Conservation (phyloP, 92 coral and sea anemone species). For the Paramuricea clavata region DNA sequence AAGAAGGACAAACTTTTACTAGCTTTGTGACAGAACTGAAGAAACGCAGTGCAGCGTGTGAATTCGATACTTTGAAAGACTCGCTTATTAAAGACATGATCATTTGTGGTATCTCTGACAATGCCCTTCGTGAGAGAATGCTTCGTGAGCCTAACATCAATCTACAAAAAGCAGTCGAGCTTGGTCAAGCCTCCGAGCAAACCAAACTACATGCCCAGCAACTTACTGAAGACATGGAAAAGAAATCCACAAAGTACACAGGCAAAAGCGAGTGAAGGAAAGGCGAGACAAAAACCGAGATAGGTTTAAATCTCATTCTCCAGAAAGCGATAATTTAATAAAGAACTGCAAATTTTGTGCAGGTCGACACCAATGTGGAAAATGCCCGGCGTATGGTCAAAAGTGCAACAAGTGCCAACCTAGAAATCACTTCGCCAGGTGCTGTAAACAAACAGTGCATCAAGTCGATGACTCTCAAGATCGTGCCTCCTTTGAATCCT, state of each 20-base stretch:
- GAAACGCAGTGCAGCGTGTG: constrained; percentile 52
- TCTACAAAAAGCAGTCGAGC: constrained; percentile 55
- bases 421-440: constrained; percentile 56
- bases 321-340: background rate
- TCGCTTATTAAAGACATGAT: constrained; percentile 63
- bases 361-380: constrained; percentile 44
- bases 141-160: constrained; percentile 49
- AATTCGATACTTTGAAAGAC: constrained; percentile 53
- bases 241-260: constrained; percentile 6
- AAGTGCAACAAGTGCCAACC: constrained; percentile 33
- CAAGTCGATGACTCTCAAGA: constrained; percentile 13
- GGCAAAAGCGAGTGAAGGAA: background rate
- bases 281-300: background rate
- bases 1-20: constrained; percentile 51
- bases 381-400: constrained; percentile 60
- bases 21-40: constrained; percentile 63
- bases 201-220: constrained; percentile 61
- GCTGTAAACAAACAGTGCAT: constrained; percentile 37
- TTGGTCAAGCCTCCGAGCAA: constrained; percentile 64
- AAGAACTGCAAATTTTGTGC: constrained; percentile 63
- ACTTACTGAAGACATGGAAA: constrained; percentile 37
- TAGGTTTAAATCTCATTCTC: background rate
- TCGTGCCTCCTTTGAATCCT: constrained; percentile 21
- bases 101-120: constrained; percentile 48
- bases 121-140: constrained; percentile 41